A percentile compares a stretch with the other conserved stretches of the same genome.
Evolutionary conservation across 2,797 vertebrate species (phyloP).

Genomic region (Rhynchotus rufescens): DNA sequence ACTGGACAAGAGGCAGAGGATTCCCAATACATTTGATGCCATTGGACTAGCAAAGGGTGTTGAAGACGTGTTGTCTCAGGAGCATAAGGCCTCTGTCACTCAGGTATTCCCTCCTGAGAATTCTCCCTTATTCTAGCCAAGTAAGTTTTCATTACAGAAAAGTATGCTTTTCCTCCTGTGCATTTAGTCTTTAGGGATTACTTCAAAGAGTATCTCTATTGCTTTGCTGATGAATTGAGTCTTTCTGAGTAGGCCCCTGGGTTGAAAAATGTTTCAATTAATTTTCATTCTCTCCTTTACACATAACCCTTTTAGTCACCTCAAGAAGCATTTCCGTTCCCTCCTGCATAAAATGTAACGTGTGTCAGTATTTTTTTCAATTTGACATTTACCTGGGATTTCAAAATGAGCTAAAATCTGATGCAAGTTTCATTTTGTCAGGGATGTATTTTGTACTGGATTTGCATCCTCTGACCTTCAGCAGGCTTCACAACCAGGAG

Average conservation of each 20-base stretch:
- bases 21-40: no score
- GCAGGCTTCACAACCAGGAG: background rate
- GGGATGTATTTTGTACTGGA: background rate
- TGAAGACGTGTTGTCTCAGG: background rate
- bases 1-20: background rate
- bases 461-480: background rate
- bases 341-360: background rate
- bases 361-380: background rate
- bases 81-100: rapidly evolving
- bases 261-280: background rate
- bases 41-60: background rate
- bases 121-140: background rate
- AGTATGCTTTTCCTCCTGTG: background rate
- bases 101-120: background rate
- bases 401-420: background rate
- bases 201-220: background rate
- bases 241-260: background rate
- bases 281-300: background rate
- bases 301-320: background rate
- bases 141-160: background rate
- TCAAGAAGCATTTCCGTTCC: background rate
- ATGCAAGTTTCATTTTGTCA: background rate
- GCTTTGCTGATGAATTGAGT: background rate
- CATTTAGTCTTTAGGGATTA: background rate
- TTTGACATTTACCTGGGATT: background rate